Evolutionary conservation across 2,888 invertebrate genomes (phyloP).

Genomic region (Nephrocerus scutellatus): DNA sequence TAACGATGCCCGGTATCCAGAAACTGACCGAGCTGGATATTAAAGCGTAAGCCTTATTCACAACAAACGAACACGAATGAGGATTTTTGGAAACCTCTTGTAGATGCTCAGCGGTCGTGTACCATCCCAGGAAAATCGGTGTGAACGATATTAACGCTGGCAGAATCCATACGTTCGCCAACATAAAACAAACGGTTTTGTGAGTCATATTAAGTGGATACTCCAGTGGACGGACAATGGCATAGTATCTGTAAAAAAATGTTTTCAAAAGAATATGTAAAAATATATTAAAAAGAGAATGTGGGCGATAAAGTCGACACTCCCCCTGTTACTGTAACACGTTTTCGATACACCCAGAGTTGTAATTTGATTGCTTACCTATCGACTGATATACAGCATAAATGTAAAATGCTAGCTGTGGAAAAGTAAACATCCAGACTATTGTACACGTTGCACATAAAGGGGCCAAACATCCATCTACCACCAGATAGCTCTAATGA

Average conservation of each 20-base stretch:
- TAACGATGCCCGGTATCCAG: slow-evolving; percentile 87
- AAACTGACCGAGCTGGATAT: slow-evolving; percentile 86
- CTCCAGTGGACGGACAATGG: slow-evolving; percentile 87
- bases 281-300: neutral
- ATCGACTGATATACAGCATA: slow-evolving; percentile 87
- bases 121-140: slow-evolving; percentile 93
- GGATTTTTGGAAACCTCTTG: slow-evolving; percentile 53
- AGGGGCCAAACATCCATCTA: slow-evolving; percentile 80
- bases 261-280: neutral
- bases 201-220: slow-evolving; percentile 92
- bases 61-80: slow-evolving; percentile 74
- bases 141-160: slow-evolving; percentile 89
- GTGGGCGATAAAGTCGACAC: neutral
- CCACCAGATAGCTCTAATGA: slow-evolving; percentile 77
- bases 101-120: slow-evolving; percentile 78
- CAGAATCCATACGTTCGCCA: slow-evolving; percentile 85
- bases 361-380: slow-evolving; percentile 42
- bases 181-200: slow-evolving; percentile 68
- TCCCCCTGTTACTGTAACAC: neutral
- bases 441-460: slow-evolving; percentile 95
- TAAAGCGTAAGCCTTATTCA: slow-evolving; percentile 78
- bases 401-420: slow-evolving; percentile 85
- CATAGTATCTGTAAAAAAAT: slow-evolving; percentile 61
- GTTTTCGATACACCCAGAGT: slow-evolving; percentile 34
- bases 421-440: slow-evolving; percentile 92